Percentiles rank a stretch among this genome's conserved stretches.
Conservation (phyloP, 2,888 invertebrate species). For the Parnassius apollo region DNA sequence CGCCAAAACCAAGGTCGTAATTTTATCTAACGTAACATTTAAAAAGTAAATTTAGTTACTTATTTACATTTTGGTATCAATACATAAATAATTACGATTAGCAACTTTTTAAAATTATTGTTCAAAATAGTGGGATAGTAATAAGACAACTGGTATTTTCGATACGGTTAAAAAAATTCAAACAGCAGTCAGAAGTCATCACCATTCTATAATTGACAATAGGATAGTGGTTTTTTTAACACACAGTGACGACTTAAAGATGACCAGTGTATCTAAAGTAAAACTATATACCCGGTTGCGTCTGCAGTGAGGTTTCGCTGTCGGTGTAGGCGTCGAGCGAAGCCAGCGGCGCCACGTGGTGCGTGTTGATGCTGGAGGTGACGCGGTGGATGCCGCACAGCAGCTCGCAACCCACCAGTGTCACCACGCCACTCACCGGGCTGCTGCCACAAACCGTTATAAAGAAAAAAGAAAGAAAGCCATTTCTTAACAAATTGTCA, state of each 20-base stretch:
- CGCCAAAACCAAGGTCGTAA: background rate
- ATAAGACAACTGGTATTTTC: no score
- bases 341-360: constrained; percentile 40
- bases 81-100: background rate
- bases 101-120: background rate
- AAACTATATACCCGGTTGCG: constrained; percentile 16
- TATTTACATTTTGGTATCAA: background rate
- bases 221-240: no score
- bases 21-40: background rate
- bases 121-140: no score
- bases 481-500: no score
- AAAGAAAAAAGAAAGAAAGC: no score
- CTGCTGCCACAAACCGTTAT: constrained; percentile 44
- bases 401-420: constrained; percentile 83
- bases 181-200: no score
- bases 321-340: constrained; percentile 28
- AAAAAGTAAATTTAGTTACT: background rate
- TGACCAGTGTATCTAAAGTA: no score
- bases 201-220: no score
- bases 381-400: constrained; percentile 83
- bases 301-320: constrained; percentile 15
- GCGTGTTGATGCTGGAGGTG: constrained; percentile 68
- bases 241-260: no score
- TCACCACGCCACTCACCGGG: constrained; percentile 80
- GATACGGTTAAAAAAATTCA: no score